phyloP scores from a whole-genome alignment of 1,140 invertebrate species.

The Stegodyphus mimosarum region DNA sequence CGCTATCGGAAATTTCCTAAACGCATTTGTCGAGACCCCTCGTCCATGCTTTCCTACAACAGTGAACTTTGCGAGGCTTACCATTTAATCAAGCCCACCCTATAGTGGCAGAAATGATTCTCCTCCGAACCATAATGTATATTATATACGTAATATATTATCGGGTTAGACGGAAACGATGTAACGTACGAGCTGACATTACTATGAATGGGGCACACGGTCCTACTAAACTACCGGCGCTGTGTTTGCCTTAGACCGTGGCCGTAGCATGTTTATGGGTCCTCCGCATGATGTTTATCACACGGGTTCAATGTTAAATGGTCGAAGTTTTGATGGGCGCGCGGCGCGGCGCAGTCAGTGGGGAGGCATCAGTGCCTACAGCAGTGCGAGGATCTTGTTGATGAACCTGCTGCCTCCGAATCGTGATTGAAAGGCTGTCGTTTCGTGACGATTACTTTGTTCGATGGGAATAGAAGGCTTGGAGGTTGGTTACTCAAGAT shows the following conservation, averaged over 20 bases:
- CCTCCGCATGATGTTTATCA: conserved; percentile 38
- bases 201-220: conserved; percentile 36
- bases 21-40: not conserved
- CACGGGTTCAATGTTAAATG: conserved; percentile 32
- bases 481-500: no score
- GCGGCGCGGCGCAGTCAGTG: conserved; percentile 14
- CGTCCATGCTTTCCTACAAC: not conserved
- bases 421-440: conserved; percentile 6
- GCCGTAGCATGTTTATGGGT: conserved; percentile 41
- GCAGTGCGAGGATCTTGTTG: conserved; percentile 2
- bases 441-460: conserved; percentile 12
- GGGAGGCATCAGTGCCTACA: conserved; percentile 22
- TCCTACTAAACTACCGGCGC: conserved; percentile 38
- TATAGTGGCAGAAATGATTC: conserved; percentile 42
- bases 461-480: not conserved
- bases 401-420: conserved; percentile 18
- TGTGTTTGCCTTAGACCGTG: conserved; percentile 24
- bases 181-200: conserved; percentile 42
- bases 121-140: conserved; percentile 49
- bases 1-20: conserved; percentile 3
- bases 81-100: conserved; percentile 46
- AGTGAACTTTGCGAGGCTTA: not conserved
- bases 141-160: conserved; percentile 54
- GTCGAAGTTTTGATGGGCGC: conserved; percentile 25
- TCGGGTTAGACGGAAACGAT: conserved; percentile 34